Base-by-base conservation (phyloP, 1,140 invertebrate genomes). In the Berghia stephanieae region DNA sequence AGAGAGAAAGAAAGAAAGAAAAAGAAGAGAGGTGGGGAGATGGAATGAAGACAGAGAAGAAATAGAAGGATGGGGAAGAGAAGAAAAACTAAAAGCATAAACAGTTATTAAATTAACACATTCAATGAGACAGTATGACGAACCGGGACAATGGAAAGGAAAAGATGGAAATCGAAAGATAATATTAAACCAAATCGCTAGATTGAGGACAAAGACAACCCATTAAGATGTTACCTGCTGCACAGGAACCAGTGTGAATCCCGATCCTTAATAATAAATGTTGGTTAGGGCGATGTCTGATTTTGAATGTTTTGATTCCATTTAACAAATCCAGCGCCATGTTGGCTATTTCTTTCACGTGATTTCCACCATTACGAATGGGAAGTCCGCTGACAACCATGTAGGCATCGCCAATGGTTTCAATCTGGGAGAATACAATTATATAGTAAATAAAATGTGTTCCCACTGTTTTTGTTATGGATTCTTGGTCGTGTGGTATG, bases 351-450 rank as follows among this genome's bases (percentile, higher is more conserved):
- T 96, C 95, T 93, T 86, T 66, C 86, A 90, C 88, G 79, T 95
- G 94, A 82, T 95, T 94, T 90, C 95, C 93, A 8, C 91, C 91
- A 85, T 94, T 93, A 82, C 93, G 92, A 0, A 93, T 92, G 0
- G 96, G 96, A 76, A 96, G 90, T 0, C 96, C 96, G 63, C 95
- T 95, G 10, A 96, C 96, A 5, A 97, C 94, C 96, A 98, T 97
- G 88, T 98, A 84, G 8, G 83, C 83, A 71, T 84, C 83, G 4
- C 83, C 83, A 80, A 98, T 98, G 0, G 96, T 98, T 90, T 98
- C 96, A 77, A 96, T 95, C 94, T 94, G 81, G n/a, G 42, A 49
- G n/a, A n/a, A n/a, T n/a, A n/a, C n/a, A n/a, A n/a, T n/a, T n/a
- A n/a, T n/a, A n/a, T n/a, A n/a, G n/a, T n/a, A n/a, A n/a, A n/a